A percentile compares a stretch with the other conserved stretches of the same genome.
These are phyloP conservation scores for Melinopterus prodromus DNA, from an alignment of 2,888 invertebrate genomes.

Conservation along the genomic window DNA sequence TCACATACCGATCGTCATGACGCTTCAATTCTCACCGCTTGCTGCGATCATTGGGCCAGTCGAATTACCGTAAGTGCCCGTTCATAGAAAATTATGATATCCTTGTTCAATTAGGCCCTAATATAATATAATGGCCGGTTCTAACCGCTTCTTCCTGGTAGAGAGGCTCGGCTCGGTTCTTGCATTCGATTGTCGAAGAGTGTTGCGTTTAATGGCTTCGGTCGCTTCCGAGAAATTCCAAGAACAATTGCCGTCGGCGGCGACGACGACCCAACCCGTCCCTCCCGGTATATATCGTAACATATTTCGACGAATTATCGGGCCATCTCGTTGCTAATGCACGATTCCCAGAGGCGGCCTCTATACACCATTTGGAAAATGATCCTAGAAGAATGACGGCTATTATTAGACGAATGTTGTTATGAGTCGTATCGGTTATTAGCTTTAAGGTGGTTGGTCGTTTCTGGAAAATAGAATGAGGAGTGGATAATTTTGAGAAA, in stretches of 20 bases:
- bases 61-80: not conserved
- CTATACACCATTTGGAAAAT: not conserved
- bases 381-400: not conserved
- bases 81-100: conserved; percentile 4
- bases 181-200: not conserved
- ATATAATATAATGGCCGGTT: not conserved
- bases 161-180: not conserved
- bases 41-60: not conserved
- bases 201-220: not conserved
- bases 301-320: conserved; percentile 4
- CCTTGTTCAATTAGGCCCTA: not conserved
- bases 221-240: not conserved
- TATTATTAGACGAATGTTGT: not conserved
- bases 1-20: not conserved
- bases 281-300: not conserved
- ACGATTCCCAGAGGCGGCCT: not conserved
- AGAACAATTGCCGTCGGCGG: not conserved
- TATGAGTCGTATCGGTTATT: not conserved
- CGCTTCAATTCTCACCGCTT: not conserved
- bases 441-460: not conserved
- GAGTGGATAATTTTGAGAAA: not conserved
- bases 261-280: not conserved
- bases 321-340: conserved; percentile 4
- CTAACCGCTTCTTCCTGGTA: not conserved
- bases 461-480: not conserved